Percentiles rank a stretch among this genome's conserved stretches.
These are phyloP conservation scores for Archaeoteleia sp. DNA, from an alignment of 2,888 invertebrate genomes.

Conservation along the genomic window DNA sequence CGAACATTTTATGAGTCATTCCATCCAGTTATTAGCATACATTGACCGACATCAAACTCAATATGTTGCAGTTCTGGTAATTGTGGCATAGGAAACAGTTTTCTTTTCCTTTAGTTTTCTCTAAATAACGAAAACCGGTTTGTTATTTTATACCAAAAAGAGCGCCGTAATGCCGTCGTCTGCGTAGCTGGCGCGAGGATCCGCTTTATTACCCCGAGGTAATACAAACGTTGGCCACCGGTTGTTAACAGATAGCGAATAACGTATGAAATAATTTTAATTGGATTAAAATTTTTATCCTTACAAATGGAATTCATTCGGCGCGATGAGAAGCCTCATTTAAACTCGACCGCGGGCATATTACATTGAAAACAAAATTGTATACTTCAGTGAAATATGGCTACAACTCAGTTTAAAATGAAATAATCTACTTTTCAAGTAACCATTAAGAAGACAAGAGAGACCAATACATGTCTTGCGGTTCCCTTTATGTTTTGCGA, in stretches of 20 bases:
- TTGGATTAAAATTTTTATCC: constrained; percentile 43
- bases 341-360: constrained; percentile 12
- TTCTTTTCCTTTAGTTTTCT: constrained; percentile 18
- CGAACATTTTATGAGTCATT: constrained; percentile 9
- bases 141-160: constrained; percentile 16
- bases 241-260: constrained; percentile 40
- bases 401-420: constrained; percentile 15
- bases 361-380: constrained; percentile 23
- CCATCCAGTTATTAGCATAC: constrained; percentile 17
- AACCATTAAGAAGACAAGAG: constrained; percentile 5
- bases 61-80: constrained; percentile 11
- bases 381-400: constrained; percentile 20
- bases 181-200: constrained; percentile 5
- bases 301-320: constrained; percentile 24
- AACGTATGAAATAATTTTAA: constrained; percentile 42
- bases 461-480: constrained; percentile 8
- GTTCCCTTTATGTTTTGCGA: constrained; percentile 13
- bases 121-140: constrained; percentile 41
- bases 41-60: constrained; percentile 27
- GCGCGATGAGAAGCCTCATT: constrained; percentile 18
- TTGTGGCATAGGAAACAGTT: constrained; percentile 18
- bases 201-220: constrained; percentile 27
- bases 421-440: constrained; percentile 21
- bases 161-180: constrained; percentile 4
- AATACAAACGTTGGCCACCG: constrained; percentile 40